phyloP scores from a whole-genome alignment of 2,888 invertebrate genomes.

The Chrysolina oricalcia region DNA sequence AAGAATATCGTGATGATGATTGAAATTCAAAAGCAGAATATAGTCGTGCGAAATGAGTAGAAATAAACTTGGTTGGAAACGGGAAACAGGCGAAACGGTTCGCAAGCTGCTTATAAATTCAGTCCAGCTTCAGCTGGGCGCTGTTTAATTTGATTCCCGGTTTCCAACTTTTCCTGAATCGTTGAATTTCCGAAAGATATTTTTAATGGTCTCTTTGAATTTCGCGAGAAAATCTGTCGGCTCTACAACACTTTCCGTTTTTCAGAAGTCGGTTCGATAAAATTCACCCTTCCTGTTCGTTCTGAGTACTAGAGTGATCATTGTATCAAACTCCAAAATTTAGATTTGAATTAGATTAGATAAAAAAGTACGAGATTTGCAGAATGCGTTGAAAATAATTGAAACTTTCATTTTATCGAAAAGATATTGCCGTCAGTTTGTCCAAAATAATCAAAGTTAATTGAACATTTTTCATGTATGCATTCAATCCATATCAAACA shows the following conservation, averaged over 20 bases:
- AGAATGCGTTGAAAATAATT: too few relatives aligned
- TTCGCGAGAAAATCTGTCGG: conserved; percentile 29
- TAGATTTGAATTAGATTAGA: too few relatives aligned
- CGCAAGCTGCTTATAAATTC: conserved; percentile 49
- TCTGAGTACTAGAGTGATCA: too few relatives aligned
- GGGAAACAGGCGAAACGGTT: conserved; percentile 29
- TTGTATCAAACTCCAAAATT: too few relatives aligned
- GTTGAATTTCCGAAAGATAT: conserved; percentile 48
- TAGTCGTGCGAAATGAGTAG: not conserved
- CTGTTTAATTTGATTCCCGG: conserved; percentile 50
- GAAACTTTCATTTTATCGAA: too few relatives aligned
- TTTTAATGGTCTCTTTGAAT: conserved; percentile 39
- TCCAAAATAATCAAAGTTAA: too few relatives aligned
- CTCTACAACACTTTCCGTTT: not conserved
- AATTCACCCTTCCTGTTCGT: too few relatives aligned
- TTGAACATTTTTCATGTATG: too few relatives aligned
- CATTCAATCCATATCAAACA: too few relatives aligned
- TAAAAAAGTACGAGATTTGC: too few relatives aligned
- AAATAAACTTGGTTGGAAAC: conserved; percentile 38
- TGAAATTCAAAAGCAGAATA: not conserved
- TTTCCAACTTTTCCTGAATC: conserved; percentile 51
- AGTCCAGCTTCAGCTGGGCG: conserved; percentile 40
- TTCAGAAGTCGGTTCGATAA: not conserved
- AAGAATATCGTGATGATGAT: not conserved
- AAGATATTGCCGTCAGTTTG: too few relatives aligned